Evolutionary conservation across 2,888 invertebrate species (phyloP).

Genomic region (Ethmia dodecea): DNA sequence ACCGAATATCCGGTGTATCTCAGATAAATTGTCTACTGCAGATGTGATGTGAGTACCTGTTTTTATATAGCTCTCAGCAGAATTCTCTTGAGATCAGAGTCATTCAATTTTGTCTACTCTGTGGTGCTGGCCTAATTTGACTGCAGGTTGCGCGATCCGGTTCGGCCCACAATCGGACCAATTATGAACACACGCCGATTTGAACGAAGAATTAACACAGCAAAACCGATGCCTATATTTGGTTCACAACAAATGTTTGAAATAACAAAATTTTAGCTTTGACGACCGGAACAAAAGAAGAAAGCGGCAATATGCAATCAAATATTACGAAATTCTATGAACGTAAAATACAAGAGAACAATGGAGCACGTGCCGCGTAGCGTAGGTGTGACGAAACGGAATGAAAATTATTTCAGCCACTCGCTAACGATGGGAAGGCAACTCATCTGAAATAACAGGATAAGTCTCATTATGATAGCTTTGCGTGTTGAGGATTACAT

Average conservation of each 20-base stretch:
- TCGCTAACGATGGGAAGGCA: constrained; percentile 40
- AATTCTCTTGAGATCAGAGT: constrained; percentile 31
- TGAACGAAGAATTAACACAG: constrained; percentile 18
- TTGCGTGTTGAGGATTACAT: constrained; percentile 43
- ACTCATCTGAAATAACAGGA: constrained; percentile 49
- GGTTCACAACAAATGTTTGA: constrained; percentile 8
- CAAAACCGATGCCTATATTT: constrained; percentile 3
- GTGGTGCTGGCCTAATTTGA: constrained; percentile 34
- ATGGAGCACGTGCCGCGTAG: constrained; percentile 35
- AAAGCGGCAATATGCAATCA: constrained; percentile 25
- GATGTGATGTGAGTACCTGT: constrained; percentile 30
- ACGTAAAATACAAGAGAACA: constrained; percentile 33
- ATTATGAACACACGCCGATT: constrained; percentile 25
- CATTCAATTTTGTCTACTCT: constrained; percentile 32
- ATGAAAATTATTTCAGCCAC: constrained; percentile 37
- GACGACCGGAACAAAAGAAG: constrained; percentile 22
- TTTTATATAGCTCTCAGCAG: constrained; percentile 29
- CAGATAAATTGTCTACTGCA: constrained; percentile 24
- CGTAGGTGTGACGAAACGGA: constrained; percentile 34
- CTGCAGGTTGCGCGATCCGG: constrained; percentile 30
- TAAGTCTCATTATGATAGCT: constrained; percentile 38
- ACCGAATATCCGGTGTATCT: constrained; percentile 33
- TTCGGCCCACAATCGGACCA: constrained; percentile 27
- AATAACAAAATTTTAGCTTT: constrained; percentile 15
- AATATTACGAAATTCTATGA: constrained; percentile 26